Conservation (phyloP, 2,113 vertebrate species). For the Mastomys coucha region DNA sequence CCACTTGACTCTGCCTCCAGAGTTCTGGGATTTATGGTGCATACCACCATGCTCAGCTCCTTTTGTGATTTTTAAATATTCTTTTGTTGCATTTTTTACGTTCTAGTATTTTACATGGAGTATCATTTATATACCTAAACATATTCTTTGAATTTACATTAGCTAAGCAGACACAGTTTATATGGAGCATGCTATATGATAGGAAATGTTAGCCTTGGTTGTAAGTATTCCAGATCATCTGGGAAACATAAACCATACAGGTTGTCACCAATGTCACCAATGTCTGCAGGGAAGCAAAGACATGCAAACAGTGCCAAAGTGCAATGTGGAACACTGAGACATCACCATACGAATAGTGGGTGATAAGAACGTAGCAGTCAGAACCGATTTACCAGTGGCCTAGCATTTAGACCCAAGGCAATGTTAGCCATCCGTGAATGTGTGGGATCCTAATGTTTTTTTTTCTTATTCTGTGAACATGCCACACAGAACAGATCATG, state of each 20-base stretch:
- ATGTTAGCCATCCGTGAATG: neutral
- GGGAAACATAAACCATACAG: neutral
- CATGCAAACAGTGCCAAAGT: neutral
- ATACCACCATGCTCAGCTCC: neutral
- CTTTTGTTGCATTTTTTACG: constrained; percentile 22
- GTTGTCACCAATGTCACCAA: neutral
- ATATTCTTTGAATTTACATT: neutral
- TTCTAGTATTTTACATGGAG: constrained; percentile 38
- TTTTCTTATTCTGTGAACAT: constrained; percentile 12
- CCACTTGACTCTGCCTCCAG: neutral
- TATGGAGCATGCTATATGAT: neutral
- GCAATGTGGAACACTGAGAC: neutral
- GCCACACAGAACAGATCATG: neutral
- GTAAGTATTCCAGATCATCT: neutral
- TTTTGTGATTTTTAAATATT: neutral
- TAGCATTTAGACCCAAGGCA: neutral
- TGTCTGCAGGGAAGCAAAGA: neutral
- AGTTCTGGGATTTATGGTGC: neutral
- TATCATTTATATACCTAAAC: neutral
- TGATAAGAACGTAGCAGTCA: neutral
- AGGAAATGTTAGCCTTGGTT: neutral
- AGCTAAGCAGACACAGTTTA: neutral
- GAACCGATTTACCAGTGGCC: neutral
- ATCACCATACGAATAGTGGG: neutral
- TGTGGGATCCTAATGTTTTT: neutral